Evolutionary conservation across 2,888 invertebrate genomes (phyloP), one percentile per base, ranked within the genome.

Genomic region (Thereva unica): DNA sequence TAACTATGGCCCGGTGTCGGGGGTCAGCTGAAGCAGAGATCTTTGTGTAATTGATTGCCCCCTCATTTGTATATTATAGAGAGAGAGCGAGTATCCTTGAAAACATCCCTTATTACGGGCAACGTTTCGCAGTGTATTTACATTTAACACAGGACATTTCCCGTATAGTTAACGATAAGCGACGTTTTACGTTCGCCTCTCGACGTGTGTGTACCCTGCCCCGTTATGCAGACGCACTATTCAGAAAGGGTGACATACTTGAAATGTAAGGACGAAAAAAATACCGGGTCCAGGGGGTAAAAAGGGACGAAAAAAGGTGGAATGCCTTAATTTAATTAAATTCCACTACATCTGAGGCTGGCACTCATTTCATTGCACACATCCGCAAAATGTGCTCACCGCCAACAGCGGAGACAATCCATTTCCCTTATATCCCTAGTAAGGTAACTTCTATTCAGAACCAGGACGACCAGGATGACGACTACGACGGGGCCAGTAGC

Each of bases 261-360:
- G 50, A 63, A 63, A 63, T 41, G 41, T 12, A 64, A 41, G 64
- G 49, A 49, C 5, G 12, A 49, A 49, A 23, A 23, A 63, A 50
- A 52, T 42, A 63, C 63, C 34, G 47, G 64, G 47, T 40, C 9
- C 9, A 7, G 23, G 9, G 47, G n/a, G 47, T 38, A 23, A 37
- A 55, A 38, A 41, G 41, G 12, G 54, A 55, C 42, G 34, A 34
- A 56, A 56, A 45, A 63, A 64, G 49, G 44, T 38, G 64, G 55
- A 68, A 68, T 68, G 68, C 68, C 68, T 68, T 68, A 68, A 68
- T 68, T 68, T 68, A 68, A 68, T 68, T 68, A 68, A 68, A 68
- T 68, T 68, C 68, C 66, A 66, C 68, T 68, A 68, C 55, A 68
- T 50, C 50, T 42, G 44, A 65, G 65, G 52, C 42, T 63, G 66